Conservation (phyloP, 2,888 invertebrate species). For the Augochlorella aurata region DNA sequence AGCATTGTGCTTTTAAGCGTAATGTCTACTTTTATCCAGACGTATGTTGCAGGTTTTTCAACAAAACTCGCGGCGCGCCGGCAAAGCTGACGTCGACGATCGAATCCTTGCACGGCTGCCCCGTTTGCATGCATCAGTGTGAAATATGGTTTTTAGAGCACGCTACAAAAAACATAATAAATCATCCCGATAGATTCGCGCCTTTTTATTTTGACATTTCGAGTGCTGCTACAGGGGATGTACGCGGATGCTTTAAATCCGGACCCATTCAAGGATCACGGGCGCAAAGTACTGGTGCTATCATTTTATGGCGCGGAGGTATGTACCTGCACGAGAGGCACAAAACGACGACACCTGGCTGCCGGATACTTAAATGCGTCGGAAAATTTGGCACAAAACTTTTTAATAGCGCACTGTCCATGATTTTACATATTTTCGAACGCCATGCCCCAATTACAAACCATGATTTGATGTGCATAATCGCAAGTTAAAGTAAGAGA, state of each 20-base stretch:
- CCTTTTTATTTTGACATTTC: constrained; percentile 48
- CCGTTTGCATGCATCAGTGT: constrained; percentile 43
- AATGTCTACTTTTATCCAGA: constrained; percentile 23
- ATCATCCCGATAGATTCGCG: constrained; percentile 41
- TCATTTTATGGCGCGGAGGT: neutral
- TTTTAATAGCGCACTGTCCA: neutral
- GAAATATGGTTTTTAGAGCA: constrained; percentile 52
- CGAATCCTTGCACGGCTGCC: constrained; percentile 21
- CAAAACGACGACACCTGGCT: neutral
- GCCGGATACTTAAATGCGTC: neutral
- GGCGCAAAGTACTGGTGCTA: neutral
- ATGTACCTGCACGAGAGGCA: neutral
- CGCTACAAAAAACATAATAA: constrained; percentile 43
- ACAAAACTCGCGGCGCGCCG: constrained; percentile 7
- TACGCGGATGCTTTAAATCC: constrained; percentile 35
- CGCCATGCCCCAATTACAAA: too few relatives aligned
- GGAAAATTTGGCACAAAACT: neutral
- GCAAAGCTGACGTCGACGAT: constrained; percentile 13
- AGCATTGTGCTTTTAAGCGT: neutral
- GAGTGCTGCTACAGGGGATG: constrained; percentile 27
- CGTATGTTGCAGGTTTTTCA: constrained; percentile 19
- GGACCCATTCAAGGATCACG: neutral
- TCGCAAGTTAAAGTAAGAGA: too few relatives aligned
- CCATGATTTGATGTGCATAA: too few relatives aligned
- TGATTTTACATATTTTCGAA: neutral